Conservation (phyloP, 2,113 vertebrate species). For the Chlamydotis undulata region DNA sequence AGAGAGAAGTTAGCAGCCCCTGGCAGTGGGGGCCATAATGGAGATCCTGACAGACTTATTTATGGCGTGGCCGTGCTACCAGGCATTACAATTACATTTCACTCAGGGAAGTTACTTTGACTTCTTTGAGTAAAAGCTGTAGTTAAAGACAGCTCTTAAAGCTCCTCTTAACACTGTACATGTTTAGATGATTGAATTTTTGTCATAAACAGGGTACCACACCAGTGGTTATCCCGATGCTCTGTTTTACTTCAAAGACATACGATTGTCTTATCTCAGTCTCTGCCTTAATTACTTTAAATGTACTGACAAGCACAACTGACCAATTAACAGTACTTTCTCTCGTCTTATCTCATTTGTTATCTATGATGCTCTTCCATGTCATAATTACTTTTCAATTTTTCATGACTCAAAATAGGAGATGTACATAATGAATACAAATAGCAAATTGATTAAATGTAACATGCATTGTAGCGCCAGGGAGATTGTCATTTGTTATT, state of each 20-base stretch:
- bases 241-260: conserved; percentile 27
- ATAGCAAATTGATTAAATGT: conserved; percentile 72
- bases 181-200: not conserved
- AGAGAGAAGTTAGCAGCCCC: conserved; percentile 26
- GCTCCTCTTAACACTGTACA: accelerated
- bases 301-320: conserved; percentile 72
- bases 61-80: not conserved
- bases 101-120: not conserved
- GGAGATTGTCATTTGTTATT: conserved; percentile 62
- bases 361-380: conserved; percentile 60
- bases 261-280: conserved; percentile 49
- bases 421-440: conserved; percentile 74
- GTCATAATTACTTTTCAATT: conserved; percentile 73
- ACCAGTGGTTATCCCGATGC: not conserved
- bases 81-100: not conserved
- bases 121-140: not conserved
- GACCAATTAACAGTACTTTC: conserved; percentile 73
- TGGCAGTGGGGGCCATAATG: not conserved
- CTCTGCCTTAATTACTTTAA: conserved; percentile 68
- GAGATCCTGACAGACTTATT: conserved; percentile 8
- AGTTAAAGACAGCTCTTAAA: not conserved
- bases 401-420: conserved; percentile 76
- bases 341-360: conserved; percentile 67
- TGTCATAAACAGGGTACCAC: not conserved
- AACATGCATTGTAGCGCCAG: conserved; percentile 49